Percentiles rank a stretch among this genome's conserved stretches.
Conservation (phyloP, 1,140 invertebrate species). For the Cyphomyrmex costatus region DNA sequence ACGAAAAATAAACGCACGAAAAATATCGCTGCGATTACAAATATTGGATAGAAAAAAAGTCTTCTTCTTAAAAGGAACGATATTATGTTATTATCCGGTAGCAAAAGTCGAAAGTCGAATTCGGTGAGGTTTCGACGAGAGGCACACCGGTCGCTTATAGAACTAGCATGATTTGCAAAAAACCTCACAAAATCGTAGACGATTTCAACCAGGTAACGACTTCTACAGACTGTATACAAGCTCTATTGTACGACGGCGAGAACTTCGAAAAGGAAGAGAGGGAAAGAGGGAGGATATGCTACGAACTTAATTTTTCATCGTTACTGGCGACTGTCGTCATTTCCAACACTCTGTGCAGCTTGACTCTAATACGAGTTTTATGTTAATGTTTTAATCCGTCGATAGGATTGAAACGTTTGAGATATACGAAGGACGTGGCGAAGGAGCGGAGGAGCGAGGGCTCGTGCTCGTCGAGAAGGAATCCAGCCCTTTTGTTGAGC, state of each 20-base stretch:
- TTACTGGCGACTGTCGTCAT: slow-evolving; percentile 69
- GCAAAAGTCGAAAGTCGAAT: slow-evolving; percentile 59
- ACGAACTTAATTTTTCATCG: slow-evolving; percentile 82
- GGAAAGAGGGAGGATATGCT: slow-evolving; percentile 19
- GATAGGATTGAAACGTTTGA: slow-evolving; percentile 76
- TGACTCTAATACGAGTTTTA: slow-evolving; percentile 76
- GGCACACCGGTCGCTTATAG: slow-evolving; percentile 40
- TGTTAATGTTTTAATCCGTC: slow-evolving; percentile 83
- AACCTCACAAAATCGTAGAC: slow-evolving; percentile 57
- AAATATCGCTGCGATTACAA: slow-evolving; percentile 12
- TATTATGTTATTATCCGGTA: slow-evolving; percentile 57
- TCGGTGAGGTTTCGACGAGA: slow-evolving; percentile 46
- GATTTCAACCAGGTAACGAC: slow-evolving; percentile 62
- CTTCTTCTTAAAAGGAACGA: slow-evolving; percentile 17
- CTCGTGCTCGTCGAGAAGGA: slow-evolving; percentile 44
- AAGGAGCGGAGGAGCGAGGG: slow-evolving; percentile 17
- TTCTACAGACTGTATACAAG: slow-evolving; percentile 61
- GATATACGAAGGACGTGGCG: slow-evolving; percentile 42
- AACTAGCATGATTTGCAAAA: slow-evolving; percentile 76
- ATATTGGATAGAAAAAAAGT: neutral
- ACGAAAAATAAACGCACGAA: slow-evolving; percentile 22
- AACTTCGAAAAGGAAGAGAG: slow-evolving; percentile 67
- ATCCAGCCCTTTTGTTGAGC: slow-evolving; percentile 55
- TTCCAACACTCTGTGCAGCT: slow-evolving; percentile 49
- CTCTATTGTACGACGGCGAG: slow-evolving; percentile 65